Evolutionary conservation across 1,140 invertebrate species (phyloP).

Genomic region (Caenorhabditis elegans): WBcel235 BX284603.4:8343001-8343500

Average conservation of each 20-base stretch:
- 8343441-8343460: constrained; percentile 6
- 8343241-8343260: constrained; percentile 15
- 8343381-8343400: not conserved
- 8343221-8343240: constrained; percentile 22
- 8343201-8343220: not conserved
- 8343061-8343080: too few relatives aligned
- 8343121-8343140: not conserved
- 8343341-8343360: not conserved
- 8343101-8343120: not conserved
- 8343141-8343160: not conserved
- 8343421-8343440: not conserved
- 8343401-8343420: constrained; percentile 27
- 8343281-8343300: not conserved
- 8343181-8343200: not conserved
- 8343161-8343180: not conserved
- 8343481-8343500: not conserved
- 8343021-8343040: not conserved
- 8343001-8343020: too few relatives aligned
- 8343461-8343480: not conserved
- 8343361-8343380: not conserved
- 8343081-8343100: not conserved
- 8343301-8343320: too few relatives aligned
- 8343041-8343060: constrained; percentile 6
- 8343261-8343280: not conserved
- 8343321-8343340: constrained; percentile 3